Evolutionary conservation across 2,797 vertebrate species (phyloP).

Genomic region (Phoeniculus purpureus): DNA sequence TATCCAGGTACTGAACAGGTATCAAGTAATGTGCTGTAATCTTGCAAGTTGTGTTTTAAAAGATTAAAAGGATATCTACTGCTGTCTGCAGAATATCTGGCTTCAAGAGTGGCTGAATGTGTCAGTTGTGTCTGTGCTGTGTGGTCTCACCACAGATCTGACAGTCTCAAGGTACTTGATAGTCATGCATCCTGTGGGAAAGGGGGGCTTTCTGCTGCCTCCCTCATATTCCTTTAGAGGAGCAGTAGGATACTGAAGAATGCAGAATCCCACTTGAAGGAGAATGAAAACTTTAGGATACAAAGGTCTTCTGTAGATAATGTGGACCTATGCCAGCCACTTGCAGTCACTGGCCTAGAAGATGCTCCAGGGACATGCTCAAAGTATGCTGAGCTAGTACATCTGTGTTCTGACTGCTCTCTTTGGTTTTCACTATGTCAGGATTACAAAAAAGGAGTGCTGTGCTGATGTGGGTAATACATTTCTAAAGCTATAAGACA

Average conservation of each 20-base stretch:
- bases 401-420: neutral
- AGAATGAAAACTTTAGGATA: neutral
- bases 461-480: neutral
- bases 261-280: neutral
- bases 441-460: neutral
- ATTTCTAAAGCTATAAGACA: neutral
- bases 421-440: neutral
- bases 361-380: neutral
- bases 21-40: neutral
- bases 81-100: neutral
- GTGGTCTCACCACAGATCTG: fast-evolving
- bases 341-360: neutral
- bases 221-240: neutral
- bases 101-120: neutral
- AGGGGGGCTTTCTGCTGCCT: neutral
- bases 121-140: neutral
- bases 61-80: neutral
- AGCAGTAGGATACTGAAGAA: neutral
- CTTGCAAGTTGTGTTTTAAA: neutral
- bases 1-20: neutral
- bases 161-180: fast-evolving
- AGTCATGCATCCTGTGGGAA: neutral
- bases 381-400: neutral
- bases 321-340: neutral
- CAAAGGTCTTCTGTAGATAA: neutral